Evolutionary conservation across 2,888 invertebrate species (phyloP).

Genomic region (Eilema griseolum): DNA sequence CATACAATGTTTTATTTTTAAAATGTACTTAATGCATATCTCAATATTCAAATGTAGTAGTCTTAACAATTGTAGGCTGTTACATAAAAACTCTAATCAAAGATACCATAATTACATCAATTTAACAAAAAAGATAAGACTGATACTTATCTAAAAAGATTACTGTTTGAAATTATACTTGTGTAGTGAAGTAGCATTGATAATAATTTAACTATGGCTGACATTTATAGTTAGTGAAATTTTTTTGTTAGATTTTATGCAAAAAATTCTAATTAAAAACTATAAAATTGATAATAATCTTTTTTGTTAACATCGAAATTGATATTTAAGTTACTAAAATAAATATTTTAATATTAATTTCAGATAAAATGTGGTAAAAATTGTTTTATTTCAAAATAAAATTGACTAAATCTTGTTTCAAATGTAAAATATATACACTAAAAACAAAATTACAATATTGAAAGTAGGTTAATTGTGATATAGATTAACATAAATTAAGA

Average conservation of each 20-base stretch:
- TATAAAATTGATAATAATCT: background rate
- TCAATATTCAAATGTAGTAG: slow-evolving; percentile 12
- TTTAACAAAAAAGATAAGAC: slow-evolving; percentile 23
- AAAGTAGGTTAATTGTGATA: slow-evolving; percentile 17
- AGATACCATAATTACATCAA: slow-evolving; percentile 21
- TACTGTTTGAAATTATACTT: slow-evolving; percentile 14
- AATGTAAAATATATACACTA: background rate
- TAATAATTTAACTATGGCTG: slow-evolving; percentile 19
- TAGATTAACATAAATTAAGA: slow-evolving; percentile 9
- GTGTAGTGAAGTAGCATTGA: slow-evolving; percentile 1
- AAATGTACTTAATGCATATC: background rate
- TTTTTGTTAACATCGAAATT: background rate
- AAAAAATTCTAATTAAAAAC: background rate
- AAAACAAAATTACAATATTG: background rate
- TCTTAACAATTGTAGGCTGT: slow-evolving; percentile 1
- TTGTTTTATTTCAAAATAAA: background rate
- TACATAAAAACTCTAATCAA: slow-evolving; percentile 22
- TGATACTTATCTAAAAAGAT: slow-evolving; percentile 24
- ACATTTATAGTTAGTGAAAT: background rate
- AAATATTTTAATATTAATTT: background rate
- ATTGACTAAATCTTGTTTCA: background rate
- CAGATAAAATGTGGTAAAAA: background rate
- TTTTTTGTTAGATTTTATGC: background rate
- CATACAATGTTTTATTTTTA: no score
- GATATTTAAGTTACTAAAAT: background rate